A percentile compares a stretch with the other conserved stretches of the same genome.
phyloP scores from a whole-genome alignment of 2,888 invertebrate genomes.

The Rhingia campestris region DNA sequence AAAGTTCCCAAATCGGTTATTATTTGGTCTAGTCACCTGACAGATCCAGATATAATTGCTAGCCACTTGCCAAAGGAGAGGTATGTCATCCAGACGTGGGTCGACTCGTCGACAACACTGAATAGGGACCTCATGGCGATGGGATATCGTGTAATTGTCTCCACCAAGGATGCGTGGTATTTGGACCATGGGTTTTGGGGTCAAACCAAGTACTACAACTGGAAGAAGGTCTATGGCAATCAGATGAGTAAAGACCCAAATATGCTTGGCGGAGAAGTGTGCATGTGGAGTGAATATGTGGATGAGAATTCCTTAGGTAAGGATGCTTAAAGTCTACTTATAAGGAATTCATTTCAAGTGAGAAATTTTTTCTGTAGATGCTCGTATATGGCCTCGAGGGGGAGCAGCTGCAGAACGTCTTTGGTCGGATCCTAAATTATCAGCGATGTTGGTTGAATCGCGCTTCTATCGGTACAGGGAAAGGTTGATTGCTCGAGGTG shows the following conservation, averaged over 20 bases:
- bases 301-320: slow-evolving; percentile 86
- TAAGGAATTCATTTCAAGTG: too few relatives aligned
- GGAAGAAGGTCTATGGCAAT: slow-evolving; percentile 89
- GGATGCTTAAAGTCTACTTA: neutral
- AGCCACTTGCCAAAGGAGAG: slow-evolving; percentile 87
- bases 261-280: slow-evolving; percentile 88
- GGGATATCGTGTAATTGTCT: slow-evolving; percentile 89
- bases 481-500: slow-evolving; percentile 87
- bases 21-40: slow-evolving; percentile 92
- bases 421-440: slow-evolving; percentile 88
- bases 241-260: slow-evolving; percentile 84
- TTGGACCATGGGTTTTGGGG: slow-evolving; percentile 95
- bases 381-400: slow-evolving; percentile 91
- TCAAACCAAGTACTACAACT: slow-evolving; percentile 88
- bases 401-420: slow-evolving; percentile 92
- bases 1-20: slow-evolving; percentile 84
- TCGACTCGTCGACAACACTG: slow-evolving; percentile 85
- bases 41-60: slow-evolving; percentile 86
- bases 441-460: slow-evolving; percentile 84
- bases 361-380: slow-evolving; percentile 83
- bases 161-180: slow-evolving; percentile 93
- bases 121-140: slow-evolving; percentile 86
- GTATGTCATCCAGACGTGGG: slow-evolving; percentile 93
- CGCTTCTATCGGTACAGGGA: slow-evolving; percentile 87
- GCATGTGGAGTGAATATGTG: slow-evolving; percentile 93